Base-by-base conservation (phyloP, 2,113 vertebrate genomes). In the Rhinolophus ferrumequinum region DNA sequence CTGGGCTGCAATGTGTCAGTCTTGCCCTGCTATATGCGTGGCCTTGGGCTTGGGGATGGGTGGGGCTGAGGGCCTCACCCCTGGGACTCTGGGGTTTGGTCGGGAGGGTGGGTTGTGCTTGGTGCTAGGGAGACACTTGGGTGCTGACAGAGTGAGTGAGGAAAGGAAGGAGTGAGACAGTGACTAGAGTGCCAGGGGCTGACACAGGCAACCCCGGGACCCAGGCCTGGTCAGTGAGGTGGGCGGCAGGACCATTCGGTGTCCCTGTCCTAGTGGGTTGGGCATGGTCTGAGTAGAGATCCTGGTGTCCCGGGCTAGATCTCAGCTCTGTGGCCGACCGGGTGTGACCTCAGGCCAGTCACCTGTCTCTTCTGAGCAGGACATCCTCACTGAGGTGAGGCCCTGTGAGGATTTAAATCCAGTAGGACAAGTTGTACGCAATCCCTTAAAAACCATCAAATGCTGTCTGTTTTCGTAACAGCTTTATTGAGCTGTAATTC, bases 401-500 rank as follows among this genome's bases (percentile, higher is more conserved):
- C 10, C 28, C 58, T 3, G 0, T 1, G 73, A 75, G 26, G 54
- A 72, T 56, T 30, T 21, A 13, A 19, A 22, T 12, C 2, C 0
- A 54, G 62, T 10, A 7, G 16, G 24, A 83, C 16, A 6, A 1
- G 58, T 15, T 2, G 30, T 58, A 0, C 9, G 16, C 22, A 18
- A 5, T 13, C 22, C 44, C 62, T 41, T 7, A 38, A 21, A 52
- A 38, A 10, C 47, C 62, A 35, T 9, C 14, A 14, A 3, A 2
- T 0, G 15, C 26, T 4, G 50, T 8, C 0, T 7, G 14, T 35
- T 26, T 30, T 50, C 0, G 2, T 8, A 1, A 8, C 22, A 5
- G 76, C 12, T 33, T 44, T 6, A 4, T 12, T 4, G 50, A 28
- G 50, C 4, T 2, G 8, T 0, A 33, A 12, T 3, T 18, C 70